A percentile compares a stretch with the other conserved stretches of the same genome.
Evolutionary conservation across 2,797 vertebrate species (phyloP).

Genomic region (Enteromius treurensis): DNA sequence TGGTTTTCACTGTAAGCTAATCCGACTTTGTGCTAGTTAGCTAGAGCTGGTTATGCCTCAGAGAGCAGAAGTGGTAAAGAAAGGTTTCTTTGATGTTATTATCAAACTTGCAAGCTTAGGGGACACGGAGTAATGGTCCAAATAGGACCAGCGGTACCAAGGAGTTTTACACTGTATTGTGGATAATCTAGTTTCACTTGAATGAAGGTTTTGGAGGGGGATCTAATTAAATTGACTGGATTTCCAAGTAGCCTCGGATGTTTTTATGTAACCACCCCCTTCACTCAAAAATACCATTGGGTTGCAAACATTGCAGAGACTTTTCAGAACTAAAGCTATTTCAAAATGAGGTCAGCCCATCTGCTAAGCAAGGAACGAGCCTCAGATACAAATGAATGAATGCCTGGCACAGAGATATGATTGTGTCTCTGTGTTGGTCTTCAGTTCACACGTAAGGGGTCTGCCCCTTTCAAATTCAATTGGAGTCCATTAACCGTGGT

Average conservation of each 20-base stretch:
- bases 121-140: slow-evolving; percentile 10
- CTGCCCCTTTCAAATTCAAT: slow-evolving; percentile 51
- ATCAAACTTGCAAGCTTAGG: slow-evolving; percentile 23
- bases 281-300: slow-evolving; percentile 20
- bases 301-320: slow-evolving; percentile 19
- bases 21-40: slow-evolving; percentile 27
- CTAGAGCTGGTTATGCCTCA: slow-evolving; percentile 18
- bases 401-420: slow-evolving; percentile 5
- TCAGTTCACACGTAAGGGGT: slow-evolving; percentile 23
- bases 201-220: slow-evolving; percentile 12
- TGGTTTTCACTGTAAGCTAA: slow-evolving; percentile 5
- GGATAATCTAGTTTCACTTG: slow-evolving; percentile 30
- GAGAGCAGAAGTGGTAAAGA: not conserved
- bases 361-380: slow-evolving; percentile 15
- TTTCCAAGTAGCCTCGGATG: slow-evolving; percentile 22
- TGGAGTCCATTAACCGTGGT: slow-evolving; percentile 72
- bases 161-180: slow-evolving; percentile 1
- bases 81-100: slow-evolving; percentile 37
- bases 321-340: slow-evolving; percentile 29
- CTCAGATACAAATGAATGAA: slow-evolving; percentile 27
- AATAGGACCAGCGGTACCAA: slow-evolving; percentile 22
- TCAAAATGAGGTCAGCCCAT: slow-evolving; percentile 41
- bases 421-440: not conserved
- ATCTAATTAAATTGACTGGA: slow-evolving; percentile 27
- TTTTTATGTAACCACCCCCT: slow-evolving; percentile 19